These are phyloP conservation scores for Tachycineta bicolor DNA, from an alignment of 2,113 vertebrate species.

Conservation along the genomic window DNA sequence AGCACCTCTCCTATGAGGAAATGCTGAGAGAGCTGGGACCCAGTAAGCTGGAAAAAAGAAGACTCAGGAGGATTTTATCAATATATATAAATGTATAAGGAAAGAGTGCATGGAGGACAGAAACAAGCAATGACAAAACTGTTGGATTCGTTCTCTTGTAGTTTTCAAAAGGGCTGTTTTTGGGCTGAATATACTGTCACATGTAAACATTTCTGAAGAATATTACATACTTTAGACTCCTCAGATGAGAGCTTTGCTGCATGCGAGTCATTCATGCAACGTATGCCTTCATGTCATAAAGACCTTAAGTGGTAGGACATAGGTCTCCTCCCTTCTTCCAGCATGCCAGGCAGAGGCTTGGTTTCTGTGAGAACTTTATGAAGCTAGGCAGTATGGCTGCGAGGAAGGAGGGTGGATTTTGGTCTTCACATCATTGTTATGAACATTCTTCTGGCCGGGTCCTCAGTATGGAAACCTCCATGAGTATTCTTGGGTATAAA, in stretches of 20 bases:
- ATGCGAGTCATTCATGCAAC: not conserved
- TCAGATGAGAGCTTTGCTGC: not conserved
- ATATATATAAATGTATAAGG: not conserved
- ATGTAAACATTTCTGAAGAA: not conserved
- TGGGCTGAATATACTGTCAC: not conserved
- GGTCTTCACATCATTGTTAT: not conserved
- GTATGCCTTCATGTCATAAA: not conserved
- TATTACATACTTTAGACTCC: not conserved
- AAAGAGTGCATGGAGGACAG: not conserved
- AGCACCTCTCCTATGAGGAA: not conserved
- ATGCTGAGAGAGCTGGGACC: not conserved
- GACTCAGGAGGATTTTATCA: not conserved
- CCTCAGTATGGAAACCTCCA: not conserved
- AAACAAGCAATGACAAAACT: not conserved
- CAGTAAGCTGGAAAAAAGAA: not conserved
- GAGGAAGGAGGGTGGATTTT: not conserved
- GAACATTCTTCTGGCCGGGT: not conserved
- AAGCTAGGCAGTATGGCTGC: not conserved
- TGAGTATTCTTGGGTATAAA: not conserved
- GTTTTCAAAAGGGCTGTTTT: not conserved
- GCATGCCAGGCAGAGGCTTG: not conserved
- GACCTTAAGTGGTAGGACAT: not conserved
- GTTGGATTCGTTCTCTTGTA: not conserved
- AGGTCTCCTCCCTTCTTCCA: not conserved
- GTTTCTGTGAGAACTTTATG: not conserved